phyloP scores from a whole-genome alignment of 2,888 invertebrate species.

The Formica aserva region DNA sequence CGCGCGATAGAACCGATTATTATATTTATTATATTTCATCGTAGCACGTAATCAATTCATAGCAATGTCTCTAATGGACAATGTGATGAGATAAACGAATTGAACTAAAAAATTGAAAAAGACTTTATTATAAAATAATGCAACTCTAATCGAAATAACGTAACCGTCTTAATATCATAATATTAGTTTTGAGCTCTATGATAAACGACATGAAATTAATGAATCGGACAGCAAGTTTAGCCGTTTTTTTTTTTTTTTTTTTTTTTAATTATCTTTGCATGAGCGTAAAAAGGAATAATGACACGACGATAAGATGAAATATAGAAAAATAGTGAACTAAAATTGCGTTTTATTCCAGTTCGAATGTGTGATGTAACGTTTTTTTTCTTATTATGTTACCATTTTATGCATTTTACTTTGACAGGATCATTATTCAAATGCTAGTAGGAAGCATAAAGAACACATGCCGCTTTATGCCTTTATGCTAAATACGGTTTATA shows the following conservation, averaged over 20 bases:
- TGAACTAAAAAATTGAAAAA: not conserved
- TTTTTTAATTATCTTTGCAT: not conserved
- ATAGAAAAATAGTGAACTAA: not conserved
- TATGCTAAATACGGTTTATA: not conserved
- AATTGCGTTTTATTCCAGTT: not conserved
- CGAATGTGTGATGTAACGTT: not conserved
- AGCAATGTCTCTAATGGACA: not conserved
- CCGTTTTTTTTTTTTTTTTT: not conserved
- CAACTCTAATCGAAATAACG: constrained; percentile 7
- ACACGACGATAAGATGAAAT: not conserved
- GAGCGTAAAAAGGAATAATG: not conserved
- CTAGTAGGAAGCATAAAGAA: not conserved
- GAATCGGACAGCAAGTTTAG: constrained; percentile 13
- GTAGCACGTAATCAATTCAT: not conserved
- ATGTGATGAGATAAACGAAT: constrained; percentile 1
- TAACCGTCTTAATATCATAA: not conserved
- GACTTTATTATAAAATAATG: not conserved
- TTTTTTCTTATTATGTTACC: not conserved
- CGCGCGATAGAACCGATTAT: not conserved
- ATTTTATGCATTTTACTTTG: not conserved
- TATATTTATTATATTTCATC: not conserved
- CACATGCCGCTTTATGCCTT: not conserved
- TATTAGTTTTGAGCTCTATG: constrained; percentile 33
- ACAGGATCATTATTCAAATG: not conserved
- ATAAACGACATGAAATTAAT: constrained; percentile 30